These are phyloP conservation scores for Palythoa grandiflora DNA, from an alignment of 92 coral and sea anemone genomes.

Conservation along the genomic window DNA sequence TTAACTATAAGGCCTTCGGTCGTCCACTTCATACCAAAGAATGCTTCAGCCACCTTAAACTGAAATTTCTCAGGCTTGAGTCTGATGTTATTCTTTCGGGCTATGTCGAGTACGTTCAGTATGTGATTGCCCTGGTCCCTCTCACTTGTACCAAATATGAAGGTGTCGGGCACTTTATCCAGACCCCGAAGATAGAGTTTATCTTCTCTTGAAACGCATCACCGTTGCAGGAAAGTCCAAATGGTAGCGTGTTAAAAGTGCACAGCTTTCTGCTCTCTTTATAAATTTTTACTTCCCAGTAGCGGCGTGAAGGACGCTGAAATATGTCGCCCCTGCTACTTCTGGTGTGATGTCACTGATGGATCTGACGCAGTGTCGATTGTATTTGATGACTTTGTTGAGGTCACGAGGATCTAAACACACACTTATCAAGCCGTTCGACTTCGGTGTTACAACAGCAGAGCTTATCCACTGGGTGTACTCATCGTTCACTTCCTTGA, in stretches of 20 bases:
- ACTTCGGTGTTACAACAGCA: conserved; percentile 52
- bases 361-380: neutral
- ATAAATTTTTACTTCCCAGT: no score
- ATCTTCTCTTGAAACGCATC: no score
- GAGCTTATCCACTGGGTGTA: conserved; percentile 70
- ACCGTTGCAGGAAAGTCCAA: no score
- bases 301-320: no score
- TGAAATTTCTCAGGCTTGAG: neutral
- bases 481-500: conserved; percentile 55
- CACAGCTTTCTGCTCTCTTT: neutral
- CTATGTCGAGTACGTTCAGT: conserved; percentile 55
- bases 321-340: no score
- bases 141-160: conserved; percentile 54
- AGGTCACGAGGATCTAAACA: neutral
- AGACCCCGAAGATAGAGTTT: no score
- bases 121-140: conserved; percentile 63
- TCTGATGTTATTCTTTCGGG: conserved; percentile 10
- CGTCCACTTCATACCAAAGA: conserved; percentile 66
- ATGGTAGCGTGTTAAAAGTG: conserved; percentile 54
- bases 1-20: conserved; percentile 23
- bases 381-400: neutral
- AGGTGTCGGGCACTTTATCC: conserved; percentile 43
- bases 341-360: no score
- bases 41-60: conserved; percentile 38
- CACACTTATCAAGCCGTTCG: conserved; percentile 60